These are phyloP conservation scores for Athene cunicularia DNA, from an alignment of 2,113 vertebrate species.

Conservation along the genomic window DNA sequence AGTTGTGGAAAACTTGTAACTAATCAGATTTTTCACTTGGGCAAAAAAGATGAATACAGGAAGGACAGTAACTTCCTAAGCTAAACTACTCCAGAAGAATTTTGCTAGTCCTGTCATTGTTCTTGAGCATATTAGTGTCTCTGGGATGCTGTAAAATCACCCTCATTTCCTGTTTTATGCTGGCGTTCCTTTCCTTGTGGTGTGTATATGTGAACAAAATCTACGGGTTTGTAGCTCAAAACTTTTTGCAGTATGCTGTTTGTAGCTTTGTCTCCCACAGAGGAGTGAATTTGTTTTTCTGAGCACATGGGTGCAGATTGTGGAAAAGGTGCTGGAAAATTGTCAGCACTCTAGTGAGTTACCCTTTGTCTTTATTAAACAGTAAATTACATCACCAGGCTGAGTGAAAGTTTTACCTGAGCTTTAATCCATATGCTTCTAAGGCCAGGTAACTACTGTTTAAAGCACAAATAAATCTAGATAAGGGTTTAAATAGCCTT, in stretches of 20 bases:
- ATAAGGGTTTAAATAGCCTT: neutral
- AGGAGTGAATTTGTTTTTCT: neutral
- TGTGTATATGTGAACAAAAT: neutral
- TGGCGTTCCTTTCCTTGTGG: neutral
- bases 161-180: neutral
- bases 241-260: neutral
- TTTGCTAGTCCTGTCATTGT: rapidly evolving
- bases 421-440: neutral
- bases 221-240: neutral
- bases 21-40: neutral
- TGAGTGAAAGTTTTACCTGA: neutral
- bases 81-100: neutral
- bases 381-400: neutral
- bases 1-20: neutral
- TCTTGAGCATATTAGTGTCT: neutral
- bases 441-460: neutral
- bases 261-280: neutral
- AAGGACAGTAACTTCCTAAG: neutral
- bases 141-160: neutral
- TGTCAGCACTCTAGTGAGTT: neutral
- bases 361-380: neutral
- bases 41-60: neutral
- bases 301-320: neutral
- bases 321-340: neutral
- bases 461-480: neutral